These are phyloP conservation scores for Chloromyia formosa DNA, from an alignment of 2,888 invertebrate species.

Conservation along the genomic window DNA sequence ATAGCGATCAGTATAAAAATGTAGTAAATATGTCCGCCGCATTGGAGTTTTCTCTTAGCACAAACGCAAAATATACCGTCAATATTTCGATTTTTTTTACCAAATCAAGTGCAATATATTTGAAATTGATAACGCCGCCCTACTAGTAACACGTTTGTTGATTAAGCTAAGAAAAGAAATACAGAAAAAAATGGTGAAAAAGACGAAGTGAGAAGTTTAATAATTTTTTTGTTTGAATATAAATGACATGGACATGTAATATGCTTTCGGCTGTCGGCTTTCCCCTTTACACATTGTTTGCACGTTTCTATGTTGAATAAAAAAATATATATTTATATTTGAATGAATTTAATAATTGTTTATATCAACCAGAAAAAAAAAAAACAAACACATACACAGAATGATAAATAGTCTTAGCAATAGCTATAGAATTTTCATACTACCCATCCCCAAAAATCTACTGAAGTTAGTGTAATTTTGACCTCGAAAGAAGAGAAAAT, in stretches of 20 bases:
- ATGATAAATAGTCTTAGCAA: too few species aligned
- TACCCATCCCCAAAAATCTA: too few species aligned
- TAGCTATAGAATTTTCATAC: too few species aligned
- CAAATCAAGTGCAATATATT: constrained; percentile 25
- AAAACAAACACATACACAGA: background rate
- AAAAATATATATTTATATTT: background rate
- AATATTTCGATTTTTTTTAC: too few species aligned
- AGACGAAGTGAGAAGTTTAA: constrained; percentile 48
- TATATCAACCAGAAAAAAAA: background rate
- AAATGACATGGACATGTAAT: constrained; percentile 24
- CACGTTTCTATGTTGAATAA: constrained; percentile 59
- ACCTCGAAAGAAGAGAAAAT: too few species aligned
- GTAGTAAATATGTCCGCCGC: background rate
- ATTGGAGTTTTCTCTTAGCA: background rate
- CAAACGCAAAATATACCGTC: too few species aligned
- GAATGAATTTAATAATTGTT: constrained; percentile 45
- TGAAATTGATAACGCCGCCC: background rate
- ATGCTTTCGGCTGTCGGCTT: constrained; percentile 64
- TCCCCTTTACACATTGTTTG: constrained; percentile 67
- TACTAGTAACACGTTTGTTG: background rate
- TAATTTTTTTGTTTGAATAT: constrained; percentile 4
- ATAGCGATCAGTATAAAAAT: background rate
- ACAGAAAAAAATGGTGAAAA: background rate
- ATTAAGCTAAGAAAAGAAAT: constrained; percentile 18
- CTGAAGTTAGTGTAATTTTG: too few species aligned